These are phyloP conservation scores for Zaprionus lineosus DNA, from an alignment of 2,888 invertebrate species.

Conservation along the genomic window DNA sequence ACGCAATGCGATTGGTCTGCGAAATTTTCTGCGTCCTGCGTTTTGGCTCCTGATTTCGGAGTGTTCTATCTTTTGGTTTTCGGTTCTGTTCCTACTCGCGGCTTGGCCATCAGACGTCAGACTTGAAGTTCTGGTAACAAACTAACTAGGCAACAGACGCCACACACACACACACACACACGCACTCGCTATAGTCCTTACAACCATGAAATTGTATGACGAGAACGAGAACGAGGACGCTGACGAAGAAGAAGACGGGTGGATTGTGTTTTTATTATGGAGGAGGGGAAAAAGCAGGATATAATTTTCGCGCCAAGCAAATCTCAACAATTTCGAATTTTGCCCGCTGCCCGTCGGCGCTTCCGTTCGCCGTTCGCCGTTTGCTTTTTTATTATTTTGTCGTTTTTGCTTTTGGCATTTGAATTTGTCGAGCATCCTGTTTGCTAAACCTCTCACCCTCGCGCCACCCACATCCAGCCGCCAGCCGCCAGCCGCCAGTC, in stretches of 20 bases:
- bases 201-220: too few species aligned
- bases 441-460: conserved; percentile 18
- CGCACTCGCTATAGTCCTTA: conserved; percentile 7
- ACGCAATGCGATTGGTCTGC: conserved; percentile 62
- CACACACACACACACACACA: conserved; percentile 5
- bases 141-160: conserved; percentile 14
- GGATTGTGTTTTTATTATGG: too few species aligned
- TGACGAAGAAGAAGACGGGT: too few species aligned
- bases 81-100: too few species aligned
- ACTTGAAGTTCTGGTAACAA: conserved; percentile 10
- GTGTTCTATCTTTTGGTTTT: too few species aligned
- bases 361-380: conserved; percentile 52
- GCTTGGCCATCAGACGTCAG: too few species aligned
- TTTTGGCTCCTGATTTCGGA: background rate
- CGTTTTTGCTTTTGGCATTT: conserved; percentile 59
- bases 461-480: background rate
- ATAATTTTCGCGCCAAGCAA: conserved; percentile 71
- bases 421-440: conserved; percentile 66
- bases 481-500: too few species aligned
- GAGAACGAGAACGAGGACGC: too few species aligned
- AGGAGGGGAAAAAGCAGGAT: too few species aligned
- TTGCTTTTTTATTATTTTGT: conserved; percentile 51
- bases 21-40: conserved; percentile 1
- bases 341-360: conserved; percentile 53
- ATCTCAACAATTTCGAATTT: conserved; percentile 69